A percentile compares a stretch with the other conserved stretches of the same genome.
Conservation (phyloP, 2,888 invertebrate genomes). For the Alentia gelatinosa region DNA sequence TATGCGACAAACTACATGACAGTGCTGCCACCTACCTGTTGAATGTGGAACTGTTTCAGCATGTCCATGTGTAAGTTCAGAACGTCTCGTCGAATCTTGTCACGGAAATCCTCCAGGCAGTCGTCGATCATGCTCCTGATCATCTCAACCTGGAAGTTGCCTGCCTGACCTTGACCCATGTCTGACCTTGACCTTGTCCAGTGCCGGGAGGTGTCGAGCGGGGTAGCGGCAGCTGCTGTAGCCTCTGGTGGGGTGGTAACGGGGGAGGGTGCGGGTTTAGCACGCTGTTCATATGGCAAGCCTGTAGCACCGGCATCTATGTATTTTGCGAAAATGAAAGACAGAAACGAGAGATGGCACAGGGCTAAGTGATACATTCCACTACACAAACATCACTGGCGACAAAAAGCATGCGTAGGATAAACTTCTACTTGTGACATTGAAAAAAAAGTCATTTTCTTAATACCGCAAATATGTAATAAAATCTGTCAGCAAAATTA, state of each 20-base stretch:
- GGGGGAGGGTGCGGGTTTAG: neutral
- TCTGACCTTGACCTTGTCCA: neutral
- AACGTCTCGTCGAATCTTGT: constrained; percentile 72
- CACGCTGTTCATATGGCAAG: neutral
- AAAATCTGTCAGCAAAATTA: too few relatives aligned
- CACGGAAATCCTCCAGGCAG: constrained; percentile 74
- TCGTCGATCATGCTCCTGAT: constrained; percentile 72
- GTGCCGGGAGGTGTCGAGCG: neutral
- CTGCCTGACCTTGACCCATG: neutral
- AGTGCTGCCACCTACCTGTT: constrained; percentile 68
- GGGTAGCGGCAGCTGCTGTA: constrained; percentile 9
- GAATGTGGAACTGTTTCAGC: constrained; percentile 74
- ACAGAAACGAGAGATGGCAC: neutral
- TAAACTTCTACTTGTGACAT: too few relatives aligned
- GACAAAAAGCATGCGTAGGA: too few relatives aligned
- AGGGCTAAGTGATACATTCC: too few relatives aligned
- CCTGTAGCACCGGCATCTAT: constrained; percentile 6
- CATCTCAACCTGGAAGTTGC: constrained; percentile 72
- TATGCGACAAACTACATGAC: neutral
- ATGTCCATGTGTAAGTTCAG: constrained; percentile 75
- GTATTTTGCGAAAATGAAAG: neutral
- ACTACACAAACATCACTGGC: too few relatives aligned
- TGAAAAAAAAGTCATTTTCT: too few relatives aligned
- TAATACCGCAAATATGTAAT: too few relatives aligned
- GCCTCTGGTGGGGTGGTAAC: constrained; percentile 25